Percentiles rank a stretch among this genome's conserved stretches.
These are phyloP conservation scores for Drosophila ironensis DNA, from an alignment of 1,140 invertebrate genomes.

Conservation along the genomic window DNA sequence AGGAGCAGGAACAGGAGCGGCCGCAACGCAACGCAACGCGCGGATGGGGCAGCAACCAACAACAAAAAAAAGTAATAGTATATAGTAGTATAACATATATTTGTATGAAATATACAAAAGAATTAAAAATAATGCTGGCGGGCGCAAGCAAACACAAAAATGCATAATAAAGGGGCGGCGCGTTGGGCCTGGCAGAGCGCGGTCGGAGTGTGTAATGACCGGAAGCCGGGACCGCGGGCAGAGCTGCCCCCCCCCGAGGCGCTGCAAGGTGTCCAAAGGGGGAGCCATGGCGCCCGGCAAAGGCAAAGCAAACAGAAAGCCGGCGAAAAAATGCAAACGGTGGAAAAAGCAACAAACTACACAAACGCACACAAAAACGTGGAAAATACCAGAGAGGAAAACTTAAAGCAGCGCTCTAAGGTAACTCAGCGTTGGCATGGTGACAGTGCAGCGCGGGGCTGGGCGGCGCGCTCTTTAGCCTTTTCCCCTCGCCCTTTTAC, in stretches of 20 bases:
- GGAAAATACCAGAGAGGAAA: slow-evolving; percentile 29
- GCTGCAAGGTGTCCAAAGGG: too few species aligned
- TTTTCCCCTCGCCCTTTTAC: background rate
- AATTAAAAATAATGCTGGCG: slow-evolving; percentile 43
- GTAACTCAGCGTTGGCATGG: slow-evolving; percentile 57
- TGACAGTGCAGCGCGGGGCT: slow-evolving; percentile 18
- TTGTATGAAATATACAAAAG: slow-evolving; percentile 63
- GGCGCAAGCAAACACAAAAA: slow-evolving; percentile 44
- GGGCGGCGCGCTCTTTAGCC: slow-evolving; percentile 21
- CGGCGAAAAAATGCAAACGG: slow-evolving; percentile 30
- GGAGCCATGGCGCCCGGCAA: background rate
- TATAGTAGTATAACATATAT: too few species aligned
- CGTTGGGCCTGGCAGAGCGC: slow-evolving; percentile 34
- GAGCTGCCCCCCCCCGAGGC: too few species aligned
- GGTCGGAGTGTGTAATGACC: slow-evolving; percentile 66
- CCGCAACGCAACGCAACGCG: background rate
- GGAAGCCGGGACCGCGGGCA: slow-evolving; percentile 32
- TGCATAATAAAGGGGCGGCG: slow-evolving; percentile 57
- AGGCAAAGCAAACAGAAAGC: slow-evolving; percentile 17
- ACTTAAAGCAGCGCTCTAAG: slow-evolving; percentile 60
- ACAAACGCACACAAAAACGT: slow-evolving; percentile 13
- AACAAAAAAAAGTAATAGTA: slow-evolving; percentile 57
- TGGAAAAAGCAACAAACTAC: slow-evolving; percentile 43
- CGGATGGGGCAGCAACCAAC: slow-evolving; percentile 25
- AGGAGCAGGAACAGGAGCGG: slow-evolving; percentile 28